These are phyloP conservation scores for Nicator chloris DNA, from an alignment of 2,113 vertebrate genomes.

Conservation along the genomic window DNA sequence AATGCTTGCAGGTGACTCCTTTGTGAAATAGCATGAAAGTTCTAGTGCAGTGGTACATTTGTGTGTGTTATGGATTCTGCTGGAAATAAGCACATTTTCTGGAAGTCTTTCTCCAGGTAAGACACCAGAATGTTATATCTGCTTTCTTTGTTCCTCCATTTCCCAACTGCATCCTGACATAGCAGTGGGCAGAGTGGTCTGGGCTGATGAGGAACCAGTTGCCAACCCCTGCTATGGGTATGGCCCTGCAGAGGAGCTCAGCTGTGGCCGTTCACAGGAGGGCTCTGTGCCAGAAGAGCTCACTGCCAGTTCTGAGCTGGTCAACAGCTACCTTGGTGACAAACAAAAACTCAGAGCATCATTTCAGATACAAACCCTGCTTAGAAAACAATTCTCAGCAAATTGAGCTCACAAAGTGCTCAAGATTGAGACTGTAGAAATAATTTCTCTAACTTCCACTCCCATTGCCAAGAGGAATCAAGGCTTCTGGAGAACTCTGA, in stretches of 20 bases:
- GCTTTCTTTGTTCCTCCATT: background rate
- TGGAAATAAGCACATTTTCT: background rate
- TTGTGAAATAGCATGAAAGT: background rate
- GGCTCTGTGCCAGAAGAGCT: background rate
- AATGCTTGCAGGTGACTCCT: background rate
- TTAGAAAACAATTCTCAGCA: background rate
- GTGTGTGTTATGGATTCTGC: background rate
- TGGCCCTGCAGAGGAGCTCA: background rate
- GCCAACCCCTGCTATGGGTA: background rate
- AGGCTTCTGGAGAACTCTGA: background rate
- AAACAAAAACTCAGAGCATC: background rate
- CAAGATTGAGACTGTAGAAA: background rate
- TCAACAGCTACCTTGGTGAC: background rate
- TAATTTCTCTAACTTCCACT: background rate
- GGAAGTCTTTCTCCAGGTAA: background rate
- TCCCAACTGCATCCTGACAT: background rate
- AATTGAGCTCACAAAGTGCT: background rate
- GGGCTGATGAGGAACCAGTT: background rate
- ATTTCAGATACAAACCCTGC: background rate
- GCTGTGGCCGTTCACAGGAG: background rate
- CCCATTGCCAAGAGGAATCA: background rate
- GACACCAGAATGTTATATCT: background rate
- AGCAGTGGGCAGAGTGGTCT: background rate
- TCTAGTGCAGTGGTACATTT: background rate
- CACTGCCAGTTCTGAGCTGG: background rate